These are phyloP conservation scores for Pelodytes ibericus DNA, from an alignment of 2,797 vertebrate genomes.

Conservation along the genomic window DNA sequence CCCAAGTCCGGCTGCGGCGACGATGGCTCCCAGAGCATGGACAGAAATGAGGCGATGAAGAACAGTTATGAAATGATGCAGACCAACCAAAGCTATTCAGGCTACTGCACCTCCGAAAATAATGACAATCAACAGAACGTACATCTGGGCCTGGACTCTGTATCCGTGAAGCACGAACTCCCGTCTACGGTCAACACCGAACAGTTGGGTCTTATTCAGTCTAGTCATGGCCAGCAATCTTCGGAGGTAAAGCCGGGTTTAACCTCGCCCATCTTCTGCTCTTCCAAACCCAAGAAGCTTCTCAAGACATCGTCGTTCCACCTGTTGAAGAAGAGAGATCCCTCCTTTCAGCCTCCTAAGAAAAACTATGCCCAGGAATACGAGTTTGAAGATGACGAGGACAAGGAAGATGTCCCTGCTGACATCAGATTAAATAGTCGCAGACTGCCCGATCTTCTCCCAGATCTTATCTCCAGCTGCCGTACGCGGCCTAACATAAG, in stretches of 20 bases:
- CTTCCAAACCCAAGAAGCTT: conserved; percentile 92
- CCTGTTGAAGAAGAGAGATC: conserved; percentile 85
- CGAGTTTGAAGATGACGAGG: conserved; percentile 92
- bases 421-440: conserved; percentile 91
- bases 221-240: conserved; percentile 67
- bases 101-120: conserved; percentile 53
- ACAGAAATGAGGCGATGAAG: conserved; percentile 75
- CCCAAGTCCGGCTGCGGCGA: conserved; percentile 78
- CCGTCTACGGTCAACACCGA: conserved; percentile 92
- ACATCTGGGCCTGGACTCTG: conserved; percentile 85
- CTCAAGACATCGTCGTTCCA: conserved; percentile 93
- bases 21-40: conserved; percentile 74
- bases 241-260: conserved; percentile 75
- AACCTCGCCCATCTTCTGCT: conserved; percentile 89
- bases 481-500: conserved; percentile 76
- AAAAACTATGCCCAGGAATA: conserved; percentile 96
- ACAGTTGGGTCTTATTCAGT: conserved; percentile 89
- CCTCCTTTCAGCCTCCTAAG: conserved; percentile 84
- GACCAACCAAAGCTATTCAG: conserved; percentile 58
- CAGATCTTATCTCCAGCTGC: conserved; percentile 92
- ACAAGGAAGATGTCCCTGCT: conserved; percentile 87
- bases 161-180: conserved; percentile 83
- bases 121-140: conserved; percentile 62
- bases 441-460: conserved; percentile 75
- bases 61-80: conserved; percentile 79